A percentile compares a stretch with the other conserved stretches of the same genome.
Evolutionary conservation across 2,888 invertebrate genomes (phyloP).

Genomic region (Eulithis prunata): DNA sequence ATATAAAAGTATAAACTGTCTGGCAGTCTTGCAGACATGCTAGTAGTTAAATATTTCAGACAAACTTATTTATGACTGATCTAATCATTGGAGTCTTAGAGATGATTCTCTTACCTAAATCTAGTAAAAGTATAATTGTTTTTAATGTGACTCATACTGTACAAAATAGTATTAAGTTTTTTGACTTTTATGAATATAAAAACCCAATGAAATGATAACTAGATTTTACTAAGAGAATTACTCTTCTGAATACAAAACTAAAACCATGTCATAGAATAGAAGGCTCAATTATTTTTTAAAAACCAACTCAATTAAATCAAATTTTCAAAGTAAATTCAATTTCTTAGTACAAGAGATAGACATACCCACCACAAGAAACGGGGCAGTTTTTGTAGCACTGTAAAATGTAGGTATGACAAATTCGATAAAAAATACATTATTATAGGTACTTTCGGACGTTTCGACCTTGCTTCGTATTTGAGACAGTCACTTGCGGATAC

Average conservation of each 20-base stretch:
- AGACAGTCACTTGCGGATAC: conserved; percentile 42
- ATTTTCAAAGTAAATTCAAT: not conserved
- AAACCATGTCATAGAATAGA: not conserved
- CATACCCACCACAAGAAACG: conserved; percentile 3
- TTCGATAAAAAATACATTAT: conserved; percentile 60
- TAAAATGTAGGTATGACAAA: conserved; percentile 48
- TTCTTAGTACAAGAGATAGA: not conserved
- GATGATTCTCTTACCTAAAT: no score
- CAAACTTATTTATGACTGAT: conserved; percentile 12
- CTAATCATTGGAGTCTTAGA: not conserved
- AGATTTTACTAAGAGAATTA: no score
- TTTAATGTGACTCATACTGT: no score
- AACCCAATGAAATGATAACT: no score
- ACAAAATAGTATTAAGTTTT: no score
- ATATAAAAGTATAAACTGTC: conserved; percentile 38
- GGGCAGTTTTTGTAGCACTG: conserved; percentile 30
- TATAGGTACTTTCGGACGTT: conserved; percentile 57
- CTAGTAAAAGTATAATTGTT: no score
- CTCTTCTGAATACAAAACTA: not conserved
- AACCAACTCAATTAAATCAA: not conserved
- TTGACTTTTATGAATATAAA: no score
- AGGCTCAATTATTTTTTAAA: not conserved
- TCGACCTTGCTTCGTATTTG: conserved; percentile 64
- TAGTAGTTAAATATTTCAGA: conserved; percentile 9
- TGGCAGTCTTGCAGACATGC: conserved; percentile 12